A percentile compares a stretch with the other conserved stretches of the same genome.
Evolutionary conservation across 1,140 invertebrate genomes (phyloP).

Genomic region (Heliconius himera): DNA sequence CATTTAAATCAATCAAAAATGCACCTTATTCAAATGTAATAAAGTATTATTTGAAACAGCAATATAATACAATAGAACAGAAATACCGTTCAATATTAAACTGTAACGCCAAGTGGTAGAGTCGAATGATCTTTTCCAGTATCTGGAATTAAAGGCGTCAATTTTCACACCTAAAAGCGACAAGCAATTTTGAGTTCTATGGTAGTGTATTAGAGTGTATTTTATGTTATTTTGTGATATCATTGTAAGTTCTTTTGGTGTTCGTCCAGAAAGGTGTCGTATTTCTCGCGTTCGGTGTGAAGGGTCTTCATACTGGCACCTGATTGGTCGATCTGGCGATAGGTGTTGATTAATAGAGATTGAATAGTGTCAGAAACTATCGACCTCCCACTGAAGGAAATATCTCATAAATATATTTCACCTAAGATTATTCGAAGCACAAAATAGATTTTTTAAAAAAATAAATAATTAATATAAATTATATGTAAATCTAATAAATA

Average conservation of each 20-base stretch:
- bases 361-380: not conserved
- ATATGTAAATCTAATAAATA: not conserved
- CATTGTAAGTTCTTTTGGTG: slow-evolving; percentile 47
- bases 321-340: slow-evolving; percentile 61
- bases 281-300: slow-evolving; percentile 78
- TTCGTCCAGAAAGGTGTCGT: slow-evolving; percentile 62
- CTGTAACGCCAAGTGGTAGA: slow-evolving; percentile 42
- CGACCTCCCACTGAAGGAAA: not conserved
- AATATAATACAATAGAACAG: slow-evolving; percentile 43
- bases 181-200: slow-evolving; percentile 45
- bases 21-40: slow-evolving; percentile 17
- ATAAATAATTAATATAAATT: not conserved
- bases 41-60: slow-evolving; percentile 39
- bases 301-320: slow-evolving; percentile 58
- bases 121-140: slow-evolving; percentile 33
- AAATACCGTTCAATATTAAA: slow-evolving; percentile 37
- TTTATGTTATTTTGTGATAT: slow-evolving; percentile 25
- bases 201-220: not conserved
- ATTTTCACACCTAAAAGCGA: slow-evolving; percentile 71
- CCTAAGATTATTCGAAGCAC: not conserved
- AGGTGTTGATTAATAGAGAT: slow-evolving; percentile 62
- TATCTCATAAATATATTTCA: not conserved
- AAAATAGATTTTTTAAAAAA: not conserved
- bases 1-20: slow-evolving; percentile 35
- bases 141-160: slow-evolving; percentile 66